These are phyloP conservation scores for Leptosomus discolor DNA, from an alignment of 2,113 vertebrate genomes.

Conservation along the genomic window DNA sequence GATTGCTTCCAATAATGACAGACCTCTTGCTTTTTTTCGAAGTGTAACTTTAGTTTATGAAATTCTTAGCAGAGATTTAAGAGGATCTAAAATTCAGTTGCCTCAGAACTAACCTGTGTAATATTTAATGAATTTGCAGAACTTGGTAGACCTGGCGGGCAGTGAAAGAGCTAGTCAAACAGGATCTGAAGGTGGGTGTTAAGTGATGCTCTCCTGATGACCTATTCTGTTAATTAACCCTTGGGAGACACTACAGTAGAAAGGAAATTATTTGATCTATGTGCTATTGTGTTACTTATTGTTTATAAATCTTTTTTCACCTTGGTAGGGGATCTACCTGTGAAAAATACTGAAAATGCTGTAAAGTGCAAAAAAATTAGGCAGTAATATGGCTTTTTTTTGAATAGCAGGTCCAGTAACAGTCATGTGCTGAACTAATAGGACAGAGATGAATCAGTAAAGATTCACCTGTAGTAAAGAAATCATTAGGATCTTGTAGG, in stretches of 20 bases:
- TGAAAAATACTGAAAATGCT: not conserved
- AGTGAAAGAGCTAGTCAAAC: conserved; percentile 95
- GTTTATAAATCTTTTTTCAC: not conserved
- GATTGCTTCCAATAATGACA: not conserved
- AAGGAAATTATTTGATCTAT: not conserved
- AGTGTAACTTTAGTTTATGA: not conserved
- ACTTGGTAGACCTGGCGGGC: conserved; percentile 94
- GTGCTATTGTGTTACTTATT: not conserved
- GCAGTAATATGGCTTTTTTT: not conserved
- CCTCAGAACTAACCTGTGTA: not conserved
- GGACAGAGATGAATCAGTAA: not conserved
- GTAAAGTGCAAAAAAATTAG: not conserved
- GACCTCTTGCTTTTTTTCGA: not conserved
- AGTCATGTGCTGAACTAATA: not conserved
- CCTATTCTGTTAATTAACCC: not conserved
- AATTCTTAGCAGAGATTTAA: not conserved
- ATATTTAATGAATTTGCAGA: conserved; percentile 72
- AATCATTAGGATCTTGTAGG: not conserved
- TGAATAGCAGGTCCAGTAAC: not conserved
- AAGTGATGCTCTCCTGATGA: not conserved
- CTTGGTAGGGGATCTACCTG: not conserved
- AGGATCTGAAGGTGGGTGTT: conserved; percentile 87
- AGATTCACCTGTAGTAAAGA: not conserved
- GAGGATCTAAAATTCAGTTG: not conserved
- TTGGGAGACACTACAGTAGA: not conserved